Percentiles rank a stretch among this genome's conserved stretches.
phyloP scores from a whole-genome alignment of 2,888 invertebrate species.

The Escarpia spicata region DNA sequence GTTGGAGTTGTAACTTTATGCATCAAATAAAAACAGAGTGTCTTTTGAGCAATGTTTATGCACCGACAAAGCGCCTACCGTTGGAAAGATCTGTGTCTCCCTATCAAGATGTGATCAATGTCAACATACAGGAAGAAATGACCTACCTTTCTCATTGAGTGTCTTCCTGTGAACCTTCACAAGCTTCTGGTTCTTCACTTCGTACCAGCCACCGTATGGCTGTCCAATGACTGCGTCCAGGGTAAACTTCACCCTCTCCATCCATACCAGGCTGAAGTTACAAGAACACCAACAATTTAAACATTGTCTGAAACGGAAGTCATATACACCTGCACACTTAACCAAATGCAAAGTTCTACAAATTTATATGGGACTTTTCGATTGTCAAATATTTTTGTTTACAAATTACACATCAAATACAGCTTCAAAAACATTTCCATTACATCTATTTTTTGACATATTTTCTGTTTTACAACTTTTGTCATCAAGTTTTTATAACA shows the following conservation, averaged over 20 bases:
- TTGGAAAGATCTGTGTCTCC: background rate
- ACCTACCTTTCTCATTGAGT: background rate
- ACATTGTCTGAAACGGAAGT: background rate
- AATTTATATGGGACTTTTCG: too few species aligned
- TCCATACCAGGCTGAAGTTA: conserved; percentile 32
- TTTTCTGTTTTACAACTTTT: too few species aligned
- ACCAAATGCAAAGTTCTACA: too few species aligned
- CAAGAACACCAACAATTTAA: background rate
- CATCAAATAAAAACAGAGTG: too few species aligned
- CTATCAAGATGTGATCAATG: background rate
- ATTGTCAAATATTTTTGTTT: too few species aligned
- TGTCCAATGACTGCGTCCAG: conserved; percentile 22
- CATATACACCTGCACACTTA: background rate
- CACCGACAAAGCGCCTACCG: background rate
- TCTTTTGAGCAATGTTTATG: background rate
- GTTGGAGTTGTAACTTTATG: too few species aligned
- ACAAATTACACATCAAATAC: too few species aligned
- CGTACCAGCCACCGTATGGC: conserved; percentile 20
- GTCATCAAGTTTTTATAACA: too few species aligned
- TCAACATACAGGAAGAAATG: background rate
- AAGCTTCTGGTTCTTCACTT: conserved; percentile 20
- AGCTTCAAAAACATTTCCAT: too few species aligned
- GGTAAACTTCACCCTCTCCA: conserved; percentile 19
- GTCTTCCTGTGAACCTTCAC: background rate
- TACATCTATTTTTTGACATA: too few species aligned